These are phyloP conservation scores for Chloebia gouldiae DNA, from an alignment of 2,113 vertebrate species.

Conservation along the genomic window DNA sequence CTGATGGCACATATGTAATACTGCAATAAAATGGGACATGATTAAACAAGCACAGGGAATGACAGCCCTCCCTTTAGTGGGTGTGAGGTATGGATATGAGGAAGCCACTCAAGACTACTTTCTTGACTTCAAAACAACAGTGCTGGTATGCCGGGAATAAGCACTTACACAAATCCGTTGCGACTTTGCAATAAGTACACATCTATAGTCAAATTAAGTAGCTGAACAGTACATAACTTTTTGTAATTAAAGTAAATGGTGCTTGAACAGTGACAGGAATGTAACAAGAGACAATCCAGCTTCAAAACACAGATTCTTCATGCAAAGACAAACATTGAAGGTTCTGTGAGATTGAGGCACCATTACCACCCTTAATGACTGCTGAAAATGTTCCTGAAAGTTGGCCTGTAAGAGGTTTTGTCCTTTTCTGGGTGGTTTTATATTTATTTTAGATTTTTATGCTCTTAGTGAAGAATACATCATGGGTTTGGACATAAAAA, in stretches of 20 bases:
- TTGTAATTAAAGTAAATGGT: neutral
- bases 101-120: neutral
- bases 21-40: conserved; percentile 74
- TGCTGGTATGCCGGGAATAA: neutral
- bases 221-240: neutral
- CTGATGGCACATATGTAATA: conserved; percentile 90
- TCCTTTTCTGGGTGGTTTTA: neutral
- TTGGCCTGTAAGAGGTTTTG: neutral
- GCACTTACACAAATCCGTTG: neutral
- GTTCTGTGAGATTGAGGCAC: neutral
- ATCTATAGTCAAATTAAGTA: neutral
- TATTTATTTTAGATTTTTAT: neutral
- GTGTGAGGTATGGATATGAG: neutral
- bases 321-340: neutral
- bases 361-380: neutral
- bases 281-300: neutral
- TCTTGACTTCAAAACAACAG: neutral
- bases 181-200: neutral
- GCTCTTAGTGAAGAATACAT: neutral
- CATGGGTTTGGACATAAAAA: neutral
- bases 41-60: conserved; percentile 20
- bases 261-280: neutral
- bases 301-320: neutral
- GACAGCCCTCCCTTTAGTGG: neutral
- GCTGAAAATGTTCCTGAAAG: neutral